Evolutionary conservation across 2,888 invertebrate genomes (phyloP).

Genomic region (Caenorhabditis imperialis): DNA sequence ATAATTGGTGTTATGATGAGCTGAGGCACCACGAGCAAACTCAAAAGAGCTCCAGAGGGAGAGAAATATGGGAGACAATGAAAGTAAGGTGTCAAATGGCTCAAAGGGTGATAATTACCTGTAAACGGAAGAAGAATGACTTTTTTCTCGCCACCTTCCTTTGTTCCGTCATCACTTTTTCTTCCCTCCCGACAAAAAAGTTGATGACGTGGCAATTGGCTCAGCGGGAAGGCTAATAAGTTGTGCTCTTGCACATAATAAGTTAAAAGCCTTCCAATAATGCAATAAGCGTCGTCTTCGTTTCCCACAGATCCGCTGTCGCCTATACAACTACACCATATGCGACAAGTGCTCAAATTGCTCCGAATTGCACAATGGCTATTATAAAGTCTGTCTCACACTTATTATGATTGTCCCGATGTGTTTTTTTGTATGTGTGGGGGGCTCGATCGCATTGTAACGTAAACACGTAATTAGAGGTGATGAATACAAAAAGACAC

Average conservation of each 20-base stretch:
- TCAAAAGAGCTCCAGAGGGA: no score
- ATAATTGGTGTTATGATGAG: no score
- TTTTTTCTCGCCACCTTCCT: no score
- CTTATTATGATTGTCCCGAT: no score
- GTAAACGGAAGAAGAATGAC: slow-evolving; percentile 32
- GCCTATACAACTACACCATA: slow-evolving; percentile 6
- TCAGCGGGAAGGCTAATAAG: slow-evolving; percentile 18
- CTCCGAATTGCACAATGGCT: slow-evolving; percentile 48
- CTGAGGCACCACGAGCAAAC: no score
- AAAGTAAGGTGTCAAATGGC: slow-evolving; percentile 51
- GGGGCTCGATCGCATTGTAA: slow-evolving; percentile 42
- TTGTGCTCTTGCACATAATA: slow-evolving; percentile 28
- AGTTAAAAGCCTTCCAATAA: slow-evolving; percentile 52
- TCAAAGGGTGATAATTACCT: slow-evolving; percentile 20
- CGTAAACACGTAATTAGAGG: slow-evolving; percentile 45
- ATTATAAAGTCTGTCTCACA: slow-evolving; percentile 13
- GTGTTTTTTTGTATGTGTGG: no score
- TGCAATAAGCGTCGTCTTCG: slow-evolving; percentile 34
- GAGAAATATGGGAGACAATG: no score
- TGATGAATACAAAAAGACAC: neutral
- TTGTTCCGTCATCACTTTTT: no score
- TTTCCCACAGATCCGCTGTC: no score
- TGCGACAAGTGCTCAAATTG: slow-evolving; percentile 42
- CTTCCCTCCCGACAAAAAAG: no score
- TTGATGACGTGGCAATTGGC: no score